Base-by-base conservation (phyloP, 2,888 invertebrate genomes). In the Alloscopus bannaensis region DNA sequence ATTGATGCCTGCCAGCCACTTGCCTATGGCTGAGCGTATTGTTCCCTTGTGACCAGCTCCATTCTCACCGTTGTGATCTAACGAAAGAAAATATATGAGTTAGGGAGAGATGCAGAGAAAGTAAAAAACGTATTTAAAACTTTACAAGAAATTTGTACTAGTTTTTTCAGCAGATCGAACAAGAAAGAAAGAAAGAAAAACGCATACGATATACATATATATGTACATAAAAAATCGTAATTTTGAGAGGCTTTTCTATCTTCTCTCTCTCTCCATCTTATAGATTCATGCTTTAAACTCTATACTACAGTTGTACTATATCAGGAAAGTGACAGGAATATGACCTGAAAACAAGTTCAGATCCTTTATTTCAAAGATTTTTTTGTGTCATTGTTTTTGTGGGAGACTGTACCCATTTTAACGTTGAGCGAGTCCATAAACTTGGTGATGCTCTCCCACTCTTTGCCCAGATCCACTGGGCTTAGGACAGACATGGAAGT, bases 401-500 rank as follows among this genome's bases (percentile, higher is more conserved):
- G n/a, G n/a, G n/a, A n/a, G 26, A 18, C 3, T 50, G 18, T 84
- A 81, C 82, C 86, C 84, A 86, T 84, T 73, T 94, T 94, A 84
- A 94, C 94, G 80, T 97, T 96, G 87, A 98, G 95, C 1, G 96
- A 95, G 52, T 96, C 96, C 93, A 98, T 95, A 87, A 97, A 97
- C 89, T 97, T 96, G 60, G 95, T 95, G 87, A 98, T 97, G 90
- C 97, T 95, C 26, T 95, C 95, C 95, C 98, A 97, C 90, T 98
- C 97, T 89, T 96, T 96, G 89, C 95, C 93, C 88, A 97, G 96
- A 90, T 97, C 95, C 88, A 96, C 96, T 1, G 96, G 95, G 87
- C 95, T 95, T 86, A 96, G 91, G 85, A 95, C 91, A 71, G 91
- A 90, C 82, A 90, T 88, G 28, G 90, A 89, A 79, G 84, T 89